Percentiles rank a stretch among this genome's conserved stretches.
Conservation (phyloP, 2,797 vertebrate species). For the Anableps anableps region DNA sequence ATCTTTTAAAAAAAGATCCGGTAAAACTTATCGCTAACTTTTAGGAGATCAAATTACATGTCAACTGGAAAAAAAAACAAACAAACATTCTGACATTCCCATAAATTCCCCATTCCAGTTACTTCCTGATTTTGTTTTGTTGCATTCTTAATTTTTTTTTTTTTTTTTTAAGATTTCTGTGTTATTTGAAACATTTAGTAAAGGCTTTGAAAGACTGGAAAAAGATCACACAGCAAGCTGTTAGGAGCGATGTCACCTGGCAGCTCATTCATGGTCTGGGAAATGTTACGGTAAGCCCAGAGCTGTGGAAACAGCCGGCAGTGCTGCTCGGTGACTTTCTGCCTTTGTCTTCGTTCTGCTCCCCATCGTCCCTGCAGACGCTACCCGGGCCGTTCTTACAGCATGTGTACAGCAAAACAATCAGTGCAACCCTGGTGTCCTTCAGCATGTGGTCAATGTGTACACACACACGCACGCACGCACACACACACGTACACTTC, state of each 20-base stretch:
- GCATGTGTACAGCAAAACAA: constrained; percentile 65
- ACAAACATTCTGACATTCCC: background rate
- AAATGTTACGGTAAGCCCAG: constrained; percentile 67
- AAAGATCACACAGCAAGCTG: constrained; percentile 26
- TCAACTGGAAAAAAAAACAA: no score
- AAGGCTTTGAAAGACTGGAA: constrained; percentile 20
- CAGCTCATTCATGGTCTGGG: constrained; percentile 68
- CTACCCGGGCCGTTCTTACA: constrained; percentile 50
- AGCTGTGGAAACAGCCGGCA: constrained; percentile 68
- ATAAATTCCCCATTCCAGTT: background rate
- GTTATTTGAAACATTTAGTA: constrained; percentile 29
- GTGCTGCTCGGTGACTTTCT: constrained; percentile 63
- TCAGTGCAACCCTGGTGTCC: constrained; percentile 53
- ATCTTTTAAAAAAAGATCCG: background rate
- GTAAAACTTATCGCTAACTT: background rate
- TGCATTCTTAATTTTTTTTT: constrained; percentile 9
- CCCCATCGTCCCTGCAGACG: constrained; percentile 61
- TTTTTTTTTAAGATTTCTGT: constrained; percentile 15
- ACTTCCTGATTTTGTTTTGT: constrained; percentile 1
- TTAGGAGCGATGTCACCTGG: constrained; percentile 67
- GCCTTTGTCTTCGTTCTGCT: constrained; percentile 49
- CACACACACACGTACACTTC: constrained; percentile 2
- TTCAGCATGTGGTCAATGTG: constrained; percentile 43
- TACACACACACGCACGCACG: constrained; percentile 7
- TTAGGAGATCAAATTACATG: background rate